Evolutionary conservation across 2,888 invertebrate species (phyloP).

Genomic region (Mylabris sibirica): DNA sequence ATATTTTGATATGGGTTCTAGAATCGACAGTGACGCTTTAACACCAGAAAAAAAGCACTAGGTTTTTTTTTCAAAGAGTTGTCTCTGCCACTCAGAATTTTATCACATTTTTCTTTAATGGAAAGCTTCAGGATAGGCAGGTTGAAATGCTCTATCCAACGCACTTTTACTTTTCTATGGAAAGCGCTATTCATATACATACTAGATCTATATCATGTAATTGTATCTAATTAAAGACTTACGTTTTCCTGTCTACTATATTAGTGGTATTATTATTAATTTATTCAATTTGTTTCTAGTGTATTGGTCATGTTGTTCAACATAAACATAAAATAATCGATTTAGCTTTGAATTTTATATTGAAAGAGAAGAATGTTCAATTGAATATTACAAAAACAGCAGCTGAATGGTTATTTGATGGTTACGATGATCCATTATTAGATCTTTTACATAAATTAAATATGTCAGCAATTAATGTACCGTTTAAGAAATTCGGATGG

Average conservation of each 20-base stretch:
- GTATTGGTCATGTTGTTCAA: slow-evolving; percentile 69
- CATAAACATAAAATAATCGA: slow-evolving; percentile 59
- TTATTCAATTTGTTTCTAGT: slow-evolving; percentile 62
- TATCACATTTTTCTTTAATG: no score
- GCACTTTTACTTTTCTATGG: no score
- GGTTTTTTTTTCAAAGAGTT: no score
- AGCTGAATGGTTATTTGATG: slow-evolving; percentile 78
- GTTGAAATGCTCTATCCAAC: no score
- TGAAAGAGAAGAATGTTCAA: slow-evolving; percentile 65
- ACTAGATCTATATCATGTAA: no score
- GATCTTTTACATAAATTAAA: slow-evolving; percentile 65
- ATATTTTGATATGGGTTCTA: no score
- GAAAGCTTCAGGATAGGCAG: no score
- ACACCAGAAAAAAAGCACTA: no score
- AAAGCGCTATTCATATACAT: no score
- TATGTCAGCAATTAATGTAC: slow-evolving; percentile 65
- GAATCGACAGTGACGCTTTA: no score
- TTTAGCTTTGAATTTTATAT: slow-evolving; percentile 65
- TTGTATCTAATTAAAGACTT: background rate
- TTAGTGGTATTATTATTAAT: background rate
- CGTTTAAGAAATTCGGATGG: slow-evolving; percentile 85
- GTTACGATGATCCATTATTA: slow-evolving; percentile 78
- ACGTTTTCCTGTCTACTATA: background rate
- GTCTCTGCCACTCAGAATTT: no score
- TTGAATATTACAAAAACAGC: slow-evolving; percentile 71